Evolutionary conservation across 2,888 invertebrate genomes (phyloP).

Genomic region (Spatulosminthurus flaviceps): DNA sequence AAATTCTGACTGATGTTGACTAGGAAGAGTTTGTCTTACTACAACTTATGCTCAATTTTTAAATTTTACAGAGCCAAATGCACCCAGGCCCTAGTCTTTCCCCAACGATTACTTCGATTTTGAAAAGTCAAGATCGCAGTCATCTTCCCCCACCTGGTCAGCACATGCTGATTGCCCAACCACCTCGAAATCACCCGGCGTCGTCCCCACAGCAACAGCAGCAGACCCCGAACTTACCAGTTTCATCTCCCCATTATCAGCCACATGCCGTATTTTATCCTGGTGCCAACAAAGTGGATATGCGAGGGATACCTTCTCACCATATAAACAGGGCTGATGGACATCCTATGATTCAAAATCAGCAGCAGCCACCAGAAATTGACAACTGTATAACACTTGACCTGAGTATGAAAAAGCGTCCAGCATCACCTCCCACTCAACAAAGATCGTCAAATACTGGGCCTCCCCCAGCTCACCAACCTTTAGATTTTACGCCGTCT

Average conservation of each 20-base stretch:
- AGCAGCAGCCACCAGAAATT: constrained; percentile 42
- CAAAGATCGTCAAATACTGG: constrained; percentile 61
- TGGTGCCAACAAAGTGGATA: constrained; percentile 53
- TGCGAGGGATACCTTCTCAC: constrained; percentile 54
- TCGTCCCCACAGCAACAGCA: constrained; percentile 44
- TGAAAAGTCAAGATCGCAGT: constrained; percentile 61
- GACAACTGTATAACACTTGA: constrained; percentile 74
- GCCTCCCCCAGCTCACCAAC: constrained; percentile 64
- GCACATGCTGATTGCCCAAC: constrained; percentile 50
- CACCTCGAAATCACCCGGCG: constrained; percentile 58
- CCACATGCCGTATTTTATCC: constrained; percentile 53
- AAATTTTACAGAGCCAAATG: constrained; percentile 32
- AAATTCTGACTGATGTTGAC: not conserved
- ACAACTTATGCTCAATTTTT: not conserved
- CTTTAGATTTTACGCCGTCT: constrained; percentile 63
- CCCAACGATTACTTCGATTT: constrained; percentile 64
- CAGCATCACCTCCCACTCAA: constrained; percentile 59
- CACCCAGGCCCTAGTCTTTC: constrained; percentile 63
- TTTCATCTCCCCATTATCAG: constrained; percentile 51
- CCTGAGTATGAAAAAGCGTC: constrained; percentile 75
- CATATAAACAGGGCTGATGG: constrained; percentile 51
- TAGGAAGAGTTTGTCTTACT: not conserved
- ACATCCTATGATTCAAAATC: constrained; percentile 64
- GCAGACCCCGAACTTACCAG: constrained; percentile 32
- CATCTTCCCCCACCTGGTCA: constrained; percentile 57